phyloP scores from a whole-genome alignment of 2,797 vertebrate species.

The Semotilus atromaculatus region DNA sequence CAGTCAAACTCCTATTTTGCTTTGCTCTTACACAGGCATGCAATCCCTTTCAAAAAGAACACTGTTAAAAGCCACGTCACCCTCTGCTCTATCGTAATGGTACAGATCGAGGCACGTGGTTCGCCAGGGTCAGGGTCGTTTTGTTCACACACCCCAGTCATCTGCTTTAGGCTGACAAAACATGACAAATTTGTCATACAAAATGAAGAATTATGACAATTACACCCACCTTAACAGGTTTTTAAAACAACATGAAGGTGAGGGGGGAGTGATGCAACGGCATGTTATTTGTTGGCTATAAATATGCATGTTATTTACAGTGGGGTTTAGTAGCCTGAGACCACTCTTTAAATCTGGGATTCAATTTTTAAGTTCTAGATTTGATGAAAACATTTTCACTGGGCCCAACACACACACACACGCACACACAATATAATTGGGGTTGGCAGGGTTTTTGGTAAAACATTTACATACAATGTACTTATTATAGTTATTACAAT shows the following conservation, averaged over 20 bases:
- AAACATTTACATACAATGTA: too few relatives aligned
- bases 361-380: background rate
- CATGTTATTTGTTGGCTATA: conserved; percentile 6
- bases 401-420: background rate
- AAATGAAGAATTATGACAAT: conserved; percentile 2
- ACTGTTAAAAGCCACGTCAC: background rate
- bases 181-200: conserved; percentile 3
- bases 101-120: background rate
- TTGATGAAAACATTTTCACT: background rate
- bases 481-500: too few relatives aligned
- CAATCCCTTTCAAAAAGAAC: background rate
- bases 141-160: conserved; percentile 6
- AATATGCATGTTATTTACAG: background rate
- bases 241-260: conserved; percentile 26
- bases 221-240: conserved; percentile 18
- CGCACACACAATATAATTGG: background rate
- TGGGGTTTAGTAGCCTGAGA: background rate
- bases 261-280: background rate
- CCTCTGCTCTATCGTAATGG: background rate
- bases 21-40: conserved; percentile 12
- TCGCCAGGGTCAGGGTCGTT: background rate
- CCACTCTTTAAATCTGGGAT: background rate
- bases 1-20: background rate
- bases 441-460: background rate
- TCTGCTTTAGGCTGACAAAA: background rate